A percentile compares a stretch with the other conserved stretches of the same genome.
phyloP scores from a whole-genome alignment of 2,113 vertebrate species.

The Morone chrysops region DNA sequence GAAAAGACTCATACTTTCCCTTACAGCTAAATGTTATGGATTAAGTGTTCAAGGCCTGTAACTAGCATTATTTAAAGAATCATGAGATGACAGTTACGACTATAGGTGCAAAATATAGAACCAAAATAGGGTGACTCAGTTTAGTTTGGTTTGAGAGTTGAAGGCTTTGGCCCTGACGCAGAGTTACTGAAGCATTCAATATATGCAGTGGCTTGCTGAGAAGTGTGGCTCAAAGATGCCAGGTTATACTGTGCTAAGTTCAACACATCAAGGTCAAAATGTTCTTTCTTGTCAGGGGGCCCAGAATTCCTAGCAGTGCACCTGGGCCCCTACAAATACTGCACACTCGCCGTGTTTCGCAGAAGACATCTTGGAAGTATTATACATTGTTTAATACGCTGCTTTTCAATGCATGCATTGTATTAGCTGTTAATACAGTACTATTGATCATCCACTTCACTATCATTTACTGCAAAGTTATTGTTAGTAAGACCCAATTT shows the following conservation, averaged over 20 bases:
- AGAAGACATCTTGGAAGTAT: not conserved
- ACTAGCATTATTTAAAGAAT: slow-evolving; percentile 63
- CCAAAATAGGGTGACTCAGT: slow-evolving; percentile 47
- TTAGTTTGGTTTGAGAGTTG: slow-evolving; percentile 40
- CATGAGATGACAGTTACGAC: slow-evolving; percentile 49
- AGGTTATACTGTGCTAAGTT: slow-evolving; percentile 28
- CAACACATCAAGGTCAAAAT: slow-evolving; percentile 39
- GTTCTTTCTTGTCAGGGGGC: slow-evolving; percentile 17
- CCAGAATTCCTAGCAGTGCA: slow-evolving; percentile 18
- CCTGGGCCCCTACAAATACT: slow-evolving; percentile 14
- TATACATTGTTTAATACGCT: not conserved
- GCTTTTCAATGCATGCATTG: not conserved
- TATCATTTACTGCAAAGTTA: not conserved
- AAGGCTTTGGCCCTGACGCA: slow-evolving; percentile 21
- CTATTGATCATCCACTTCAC: not conserved
- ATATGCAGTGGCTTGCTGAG: slow-evolving; percentile 47
- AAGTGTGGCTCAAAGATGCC: slow-evolving; percentile 25
- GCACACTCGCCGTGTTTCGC: not conserved
- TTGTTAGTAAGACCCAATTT: not conserved
- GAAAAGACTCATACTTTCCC: slow-evolving; percentile 59
- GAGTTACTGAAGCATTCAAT: slow-evolving; percentile 33
- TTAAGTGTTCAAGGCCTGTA: slow-evolving; percentile 48
- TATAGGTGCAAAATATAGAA: slow-evolving; percentile 45
- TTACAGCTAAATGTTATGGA: slow-evolving; percentile 47
- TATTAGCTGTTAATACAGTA: not conserved